These are phyloP conservation scores for Alexandromys fortis DNA, from an alignment of 2,113 vertebrate genomes.

Conservation along the genomic window DNA sequence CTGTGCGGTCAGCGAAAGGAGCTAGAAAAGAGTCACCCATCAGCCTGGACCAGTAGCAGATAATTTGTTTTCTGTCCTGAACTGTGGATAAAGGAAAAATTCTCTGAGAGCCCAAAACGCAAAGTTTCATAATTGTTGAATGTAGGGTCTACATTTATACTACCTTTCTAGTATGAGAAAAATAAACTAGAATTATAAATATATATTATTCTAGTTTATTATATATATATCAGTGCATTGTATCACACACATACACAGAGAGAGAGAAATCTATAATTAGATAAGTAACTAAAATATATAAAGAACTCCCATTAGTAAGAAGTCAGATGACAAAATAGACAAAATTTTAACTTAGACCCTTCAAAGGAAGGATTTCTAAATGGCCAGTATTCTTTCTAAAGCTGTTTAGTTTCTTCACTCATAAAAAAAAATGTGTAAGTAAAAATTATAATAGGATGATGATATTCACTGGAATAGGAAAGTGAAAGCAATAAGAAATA, in stretches of 20 bases:
- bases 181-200: background rate
- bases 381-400: background rate
- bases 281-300: background rate
- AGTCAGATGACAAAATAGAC: background rate
- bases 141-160: background rate
- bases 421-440: background rate
- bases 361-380: slow-evolving; percentile 42
- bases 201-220: too few relatives aligned
- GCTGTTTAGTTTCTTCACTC: background rate
- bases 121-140: background rate
- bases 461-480: background rate
- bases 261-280: background rate
- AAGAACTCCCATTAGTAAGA: background rate
- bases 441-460: background rate
- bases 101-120: background rate
- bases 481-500: slow-evolving; percentile 13
- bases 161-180: background rate
- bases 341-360: background rate
- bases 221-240: background rate
- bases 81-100: background rate
- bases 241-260: background rate
- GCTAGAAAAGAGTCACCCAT: background rate
- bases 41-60: background rate
- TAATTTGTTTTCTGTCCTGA: background rate
- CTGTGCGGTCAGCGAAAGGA: background rate